Conservation (phyloP, 2,797 vertebrate genomes). For the Coendou prehensilis region DNA sequence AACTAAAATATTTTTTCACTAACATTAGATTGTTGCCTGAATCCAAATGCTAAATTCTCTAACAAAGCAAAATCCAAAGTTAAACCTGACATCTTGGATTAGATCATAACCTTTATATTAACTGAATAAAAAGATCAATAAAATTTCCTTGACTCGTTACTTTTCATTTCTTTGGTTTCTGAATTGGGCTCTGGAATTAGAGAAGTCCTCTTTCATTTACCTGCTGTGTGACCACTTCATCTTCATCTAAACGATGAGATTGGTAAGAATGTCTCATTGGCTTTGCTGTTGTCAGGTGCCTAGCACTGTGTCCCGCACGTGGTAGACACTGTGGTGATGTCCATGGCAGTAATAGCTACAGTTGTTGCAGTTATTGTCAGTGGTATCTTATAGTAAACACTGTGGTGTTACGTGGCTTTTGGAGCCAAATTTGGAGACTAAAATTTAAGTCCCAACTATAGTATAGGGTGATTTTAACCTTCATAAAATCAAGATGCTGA, state of each 20-base stretch:
- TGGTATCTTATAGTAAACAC: fast-evolving
- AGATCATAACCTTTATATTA: not conserved
- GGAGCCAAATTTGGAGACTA: not conserved
- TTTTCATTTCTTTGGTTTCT: not conserved
- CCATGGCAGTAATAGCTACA: too few relatives aligned
- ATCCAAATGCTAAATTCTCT: not conserved
- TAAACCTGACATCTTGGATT: not conserved
- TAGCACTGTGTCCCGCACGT: fast-evolving
- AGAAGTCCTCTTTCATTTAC: not conserved
- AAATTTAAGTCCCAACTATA: not conserved
- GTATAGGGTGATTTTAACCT: not conserved
- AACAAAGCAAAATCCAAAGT: not conserved
- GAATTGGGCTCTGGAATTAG: not conserved
- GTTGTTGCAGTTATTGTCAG: fast-evolving
- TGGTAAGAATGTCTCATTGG: too few relatives aligned
- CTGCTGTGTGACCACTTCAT: not conserved
- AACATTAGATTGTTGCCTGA: not conserved
- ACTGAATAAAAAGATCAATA: not conserved
- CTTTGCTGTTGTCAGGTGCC: fast-evolving
- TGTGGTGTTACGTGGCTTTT: not conserved
- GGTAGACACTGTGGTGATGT: fast-evolving
- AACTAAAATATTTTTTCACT: not conserved
- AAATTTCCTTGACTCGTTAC: not conserved
- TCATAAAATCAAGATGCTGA: not conserved
- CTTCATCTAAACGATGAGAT: not conserved